phyloP scores from a whole-genome alignment of 2,888 invertebrate species.

The Drosophila emarginata region DNA sequence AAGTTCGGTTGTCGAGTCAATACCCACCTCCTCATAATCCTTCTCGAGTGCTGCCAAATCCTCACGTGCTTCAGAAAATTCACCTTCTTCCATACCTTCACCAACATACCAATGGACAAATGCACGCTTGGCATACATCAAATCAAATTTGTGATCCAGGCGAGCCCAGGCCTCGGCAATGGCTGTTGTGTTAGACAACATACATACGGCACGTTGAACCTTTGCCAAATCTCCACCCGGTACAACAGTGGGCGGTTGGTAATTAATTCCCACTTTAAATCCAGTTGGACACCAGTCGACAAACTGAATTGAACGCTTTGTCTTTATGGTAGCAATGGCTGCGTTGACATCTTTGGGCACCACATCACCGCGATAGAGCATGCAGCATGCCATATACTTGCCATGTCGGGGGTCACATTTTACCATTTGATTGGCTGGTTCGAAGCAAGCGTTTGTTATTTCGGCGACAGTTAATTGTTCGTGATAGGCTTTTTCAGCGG shows the following conservation, averaged over 20 bases:
- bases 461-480: conserved; percentile 95
- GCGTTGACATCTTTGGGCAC: conserved; percentile 97
- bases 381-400: conserved; percentile 97
- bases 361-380: conserved; percentile 96
- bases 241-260: conserved; percentile 94
- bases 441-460: conserved; percentile 97
- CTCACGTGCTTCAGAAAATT: conserved; percentile 94
- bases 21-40: conserved; percentile 91
- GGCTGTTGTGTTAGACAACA: conserved; percentile 98
- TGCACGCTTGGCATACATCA: conserved; percentile 97
- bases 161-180: conserved; percentile 98
- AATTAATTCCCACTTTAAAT: conserved; percentile 93
- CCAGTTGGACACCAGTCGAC: conserved; percentile 94
- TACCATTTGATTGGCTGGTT: conserved; percentile 97
- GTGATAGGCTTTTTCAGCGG: conserved; percentile 96
- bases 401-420: conserved; percentile 95
- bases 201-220: conserved; percentile 97
- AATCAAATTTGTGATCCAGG: conserved; percentile 96
- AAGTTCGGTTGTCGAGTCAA: conserved; percentile 88
- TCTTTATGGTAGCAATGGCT: conserved; percentile 96
- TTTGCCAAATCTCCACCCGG: conserved; percentile 96
- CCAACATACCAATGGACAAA: conserved; percentile 97
- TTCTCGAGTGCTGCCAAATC: conserved; percentile 91
- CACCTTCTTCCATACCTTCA: conserved; percentile 94
- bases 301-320: conserved; percentile 95